Base-by-base conservation (phyloP, 2,797 vertebrate species). In the Hemibagrus guttatus region DNA sequence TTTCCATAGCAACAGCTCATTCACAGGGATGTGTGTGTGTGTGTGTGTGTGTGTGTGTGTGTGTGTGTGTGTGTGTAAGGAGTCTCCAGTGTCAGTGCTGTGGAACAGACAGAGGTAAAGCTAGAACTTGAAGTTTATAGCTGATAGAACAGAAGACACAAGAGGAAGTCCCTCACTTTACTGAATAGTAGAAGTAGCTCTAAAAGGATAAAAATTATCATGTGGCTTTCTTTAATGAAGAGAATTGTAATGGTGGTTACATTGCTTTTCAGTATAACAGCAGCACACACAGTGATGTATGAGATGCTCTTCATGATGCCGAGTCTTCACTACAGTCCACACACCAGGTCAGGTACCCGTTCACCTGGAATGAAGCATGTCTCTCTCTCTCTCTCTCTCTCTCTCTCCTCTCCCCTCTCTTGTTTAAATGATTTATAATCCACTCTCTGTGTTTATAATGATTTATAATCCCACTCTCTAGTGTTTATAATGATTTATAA, bases 51-150 rank as follows among this genome's bases (percentile, higher is more conserved):
- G 42, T 46, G 42, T 46, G 42, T 46, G 42, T 46, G 42, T 46
- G 42, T 46, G 42, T 3, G 3, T 3, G 3, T 3, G 6, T 46
- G 42, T 46, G 42, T 3, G 26, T 26, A 64, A 64, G 63, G 63
- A 64, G 63, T 64, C n/a, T 64, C 63, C 63, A 64, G 63, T 64
- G n/a, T 64, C n/a, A n/a, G n/a, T n/a, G n/a, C n/a, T n/a, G n/a
- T n/a, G n/a, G n/a, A 9, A 59, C 58, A 59, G 58, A 7, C 58
- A 9, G 21, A 59, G 6, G 21, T 59, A 23, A 59, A 59, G 59
- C 59, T 12, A 23, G 6, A 59, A 59, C 58, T 59, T 0, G 19
- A 26, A 26, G 59, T 71, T 71, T 71, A 71, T 21, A 71, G 68
- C 68, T 71, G 68, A 17, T 23, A 11, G 39, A 71, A 42, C 3